Evolutionary conservation across 2,888 invertebrate species (phyloP).

Genomic region (Sisyra nigra): DNA sequence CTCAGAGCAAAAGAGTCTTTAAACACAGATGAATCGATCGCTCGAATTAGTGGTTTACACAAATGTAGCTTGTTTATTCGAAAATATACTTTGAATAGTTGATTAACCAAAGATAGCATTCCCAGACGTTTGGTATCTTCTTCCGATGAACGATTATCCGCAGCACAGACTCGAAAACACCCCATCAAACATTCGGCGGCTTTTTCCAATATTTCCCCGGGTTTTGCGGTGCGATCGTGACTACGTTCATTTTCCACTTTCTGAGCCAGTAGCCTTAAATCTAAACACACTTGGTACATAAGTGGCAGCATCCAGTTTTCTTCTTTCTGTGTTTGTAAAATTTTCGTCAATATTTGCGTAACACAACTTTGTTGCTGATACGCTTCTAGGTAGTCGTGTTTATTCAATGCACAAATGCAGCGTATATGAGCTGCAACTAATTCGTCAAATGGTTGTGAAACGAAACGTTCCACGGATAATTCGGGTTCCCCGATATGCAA

Average conservation of each 20-base stretch:
- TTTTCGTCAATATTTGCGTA: conserved; percentile 62
- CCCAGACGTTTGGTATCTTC: conserved; percentile 90
- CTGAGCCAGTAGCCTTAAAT: conserved; percentile 70
- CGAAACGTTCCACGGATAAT: conserved; percentile 46
- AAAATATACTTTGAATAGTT: conserved; percentile 65
- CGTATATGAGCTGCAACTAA: conserved; percentile 58
- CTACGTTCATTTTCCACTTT: conserved; percentile 49
- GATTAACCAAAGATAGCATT: conserved; percentile 92
- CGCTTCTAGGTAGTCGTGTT: conserved; percentile 43
- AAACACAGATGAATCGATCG: conserved; percentile 83
- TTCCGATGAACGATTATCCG: conserved; percentile 80
- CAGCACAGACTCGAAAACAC: conserved; percentile 88
- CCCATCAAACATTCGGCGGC: conserved; percentile 87
- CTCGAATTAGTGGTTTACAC: conserved; percentile 88
- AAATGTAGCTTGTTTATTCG: conserved; percentile 78
- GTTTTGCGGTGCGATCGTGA: conserved; percentile 31
- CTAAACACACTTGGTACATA: conserved; percentile 79
- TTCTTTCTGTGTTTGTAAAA: conserved; percentile 76
- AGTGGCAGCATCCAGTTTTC: conserved; percentile 96
- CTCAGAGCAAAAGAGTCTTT: conserved; percentile 81
- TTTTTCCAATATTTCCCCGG: conserved; percentile 70
- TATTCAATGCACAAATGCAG: conserved; percentile 35
- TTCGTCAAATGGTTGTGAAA: conserved; percentile 60
- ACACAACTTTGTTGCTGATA: conserved; percentile 64
- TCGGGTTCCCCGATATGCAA: conserved; percentile 57